Evolutionary conservation across 1,140 invertebrate genomes (phyloP).

Genomic region (Apis laboriosa): DNA sequence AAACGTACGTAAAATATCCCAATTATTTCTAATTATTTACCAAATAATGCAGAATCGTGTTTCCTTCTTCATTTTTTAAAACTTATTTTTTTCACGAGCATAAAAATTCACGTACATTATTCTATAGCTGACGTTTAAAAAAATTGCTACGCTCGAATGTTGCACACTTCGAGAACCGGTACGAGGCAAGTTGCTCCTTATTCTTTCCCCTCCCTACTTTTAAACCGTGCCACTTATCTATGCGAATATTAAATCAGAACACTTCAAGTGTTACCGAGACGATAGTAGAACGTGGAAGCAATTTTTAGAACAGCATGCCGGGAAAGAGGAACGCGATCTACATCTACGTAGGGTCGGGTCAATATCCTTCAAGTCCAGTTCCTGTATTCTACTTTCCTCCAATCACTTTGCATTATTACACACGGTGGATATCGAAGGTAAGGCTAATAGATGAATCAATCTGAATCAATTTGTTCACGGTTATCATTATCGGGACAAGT

Average conservation of each 20-base stretch:
- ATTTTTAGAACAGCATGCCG: slow-evolving; percentile 17
- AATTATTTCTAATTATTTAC: no score
- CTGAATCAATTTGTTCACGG: background rate
- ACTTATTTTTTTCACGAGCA: no score
- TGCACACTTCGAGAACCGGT: background rate
- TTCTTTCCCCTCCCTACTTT: background rate
- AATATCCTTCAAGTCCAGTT: slow-evolving; percentile 30
- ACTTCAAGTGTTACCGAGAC: background rate
- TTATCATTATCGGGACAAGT: background rate
- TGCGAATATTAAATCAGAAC: slow-evolving; percentile 27
- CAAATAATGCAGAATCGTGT: no score
- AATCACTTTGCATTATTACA: background rate
- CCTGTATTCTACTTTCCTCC: slow-evolving; percentile 9
- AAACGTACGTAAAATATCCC: no score
- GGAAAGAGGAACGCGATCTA: slow-evolving; percentile 23
- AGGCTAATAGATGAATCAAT: background rate
- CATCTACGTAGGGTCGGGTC: slow-evolving; percentile 19
- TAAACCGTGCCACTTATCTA: background rate
- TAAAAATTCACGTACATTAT: no score
- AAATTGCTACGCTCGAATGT: background rate
- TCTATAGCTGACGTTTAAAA: no score
- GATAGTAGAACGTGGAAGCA: slow-evolving; percentile 12
- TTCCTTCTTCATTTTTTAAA: no score
- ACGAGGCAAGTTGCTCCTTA: background rate
- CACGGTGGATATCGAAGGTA: background rate